Evolutionary conservation across 2,888 invertebrate species (phyloP).

Genomic region (Amblyjoppa fuscipennis): DNA sequence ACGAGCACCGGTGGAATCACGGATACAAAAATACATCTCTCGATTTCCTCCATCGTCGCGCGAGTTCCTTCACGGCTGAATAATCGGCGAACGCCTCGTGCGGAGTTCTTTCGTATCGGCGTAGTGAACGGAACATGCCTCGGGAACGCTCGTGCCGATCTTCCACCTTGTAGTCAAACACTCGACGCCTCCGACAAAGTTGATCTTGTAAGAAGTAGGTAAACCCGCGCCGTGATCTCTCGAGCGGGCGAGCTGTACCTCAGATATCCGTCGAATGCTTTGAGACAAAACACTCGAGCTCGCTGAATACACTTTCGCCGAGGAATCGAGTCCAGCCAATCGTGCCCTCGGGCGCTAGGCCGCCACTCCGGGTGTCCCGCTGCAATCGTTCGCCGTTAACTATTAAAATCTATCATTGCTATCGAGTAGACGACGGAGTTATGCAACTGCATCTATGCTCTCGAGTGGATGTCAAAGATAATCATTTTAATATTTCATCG

Average conservation of each 20-base stretch:
- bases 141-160: background rate
- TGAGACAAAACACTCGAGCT: conserved; percentile 54
- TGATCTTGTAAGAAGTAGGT: background rate
- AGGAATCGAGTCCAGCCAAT: conserved; percentile 42
- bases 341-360: conserved; percentile 6
- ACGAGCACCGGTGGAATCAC: background rate
- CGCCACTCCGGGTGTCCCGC: background rate
- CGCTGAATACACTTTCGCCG: conserved; percentile 36
- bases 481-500: background rate
- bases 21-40: background rate
- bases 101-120: background rate
- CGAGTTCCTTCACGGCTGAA: background rate
- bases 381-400: background rate
- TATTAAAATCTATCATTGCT: background rate
- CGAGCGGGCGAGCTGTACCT: conserved; percentile 1
- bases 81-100: background rate
- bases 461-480: background rate
- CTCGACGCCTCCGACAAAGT: conserved; percentile 1
- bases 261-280: conserved; percentile 44
- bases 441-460: background rate
- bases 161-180: conserved; percentile 7
- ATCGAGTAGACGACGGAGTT: background rate
- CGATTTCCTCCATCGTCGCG: background rate
- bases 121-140: background rate
- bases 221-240: background rate